These are phyloP conservation scores for Nothobranchius kuhntae DNA, from an alignment of 2,113 vertebrate species.

Conservation along the genomic window DNA sequence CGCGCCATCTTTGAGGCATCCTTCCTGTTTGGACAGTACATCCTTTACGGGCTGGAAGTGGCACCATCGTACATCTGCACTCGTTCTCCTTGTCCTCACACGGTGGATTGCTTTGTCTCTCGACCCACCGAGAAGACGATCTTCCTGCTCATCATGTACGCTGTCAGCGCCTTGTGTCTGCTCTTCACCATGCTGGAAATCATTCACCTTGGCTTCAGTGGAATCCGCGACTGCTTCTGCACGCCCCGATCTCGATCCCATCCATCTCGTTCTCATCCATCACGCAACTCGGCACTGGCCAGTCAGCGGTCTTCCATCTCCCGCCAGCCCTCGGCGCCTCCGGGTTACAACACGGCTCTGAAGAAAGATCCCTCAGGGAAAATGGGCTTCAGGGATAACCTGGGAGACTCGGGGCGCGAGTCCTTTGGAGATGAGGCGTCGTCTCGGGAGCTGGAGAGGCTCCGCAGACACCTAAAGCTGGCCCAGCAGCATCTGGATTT, in stretches of 20 bases:
- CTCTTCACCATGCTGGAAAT: constrained; percentile 88
- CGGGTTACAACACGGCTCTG: constrained; percentile 85
- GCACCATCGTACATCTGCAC: constrained; percentile 83
- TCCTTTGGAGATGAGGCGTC: constrained; percentile 77
- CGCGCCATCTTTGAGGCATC: constrained; percentile 82
- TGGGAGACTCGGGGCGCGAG: constrained; percentile 73
- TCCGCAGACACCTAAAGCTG: constrained; percentile 83
- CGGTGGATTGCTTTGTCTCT: constrained; percentile 89
- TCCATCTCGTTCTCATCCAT: constrained; percentile 38
- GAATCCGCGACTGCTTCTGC: constrained; percentile 83
- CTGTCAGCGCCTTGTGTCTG: constrained; percentile 85
- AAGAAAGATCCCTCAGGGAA: constrained; percentile 79
- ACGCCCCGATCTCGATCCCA: constrained; percentile 1
- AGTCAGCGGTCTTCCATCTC: constrained; percentile 74
- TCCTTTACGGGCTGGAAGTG: constrained; percentile 87
- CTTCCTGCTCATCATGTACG: constrained; percentile 91
- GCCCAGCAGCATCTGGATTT: constrained; percentile 88
- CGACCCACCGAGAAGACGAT: constrained; percentile 92
- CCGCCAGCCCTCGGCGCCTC: constrained; percentile 81
- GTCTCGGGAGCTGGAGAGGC: constrained; percentile 77
- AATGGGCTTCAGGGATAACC: constrained; percentile 77
- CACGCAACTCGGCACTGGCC: constrained; percentile 63
- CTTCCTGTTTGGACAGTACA: constrained; percentile 89
- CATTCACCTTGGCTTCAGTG: constrained; percentile 85
- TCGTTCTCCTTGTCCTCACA: constrained; percentile 87